Evolutionary conservation across 2,113 vertebrate genomes (phyloP).

Genomic region (Hiodon tergisus): DNA sequence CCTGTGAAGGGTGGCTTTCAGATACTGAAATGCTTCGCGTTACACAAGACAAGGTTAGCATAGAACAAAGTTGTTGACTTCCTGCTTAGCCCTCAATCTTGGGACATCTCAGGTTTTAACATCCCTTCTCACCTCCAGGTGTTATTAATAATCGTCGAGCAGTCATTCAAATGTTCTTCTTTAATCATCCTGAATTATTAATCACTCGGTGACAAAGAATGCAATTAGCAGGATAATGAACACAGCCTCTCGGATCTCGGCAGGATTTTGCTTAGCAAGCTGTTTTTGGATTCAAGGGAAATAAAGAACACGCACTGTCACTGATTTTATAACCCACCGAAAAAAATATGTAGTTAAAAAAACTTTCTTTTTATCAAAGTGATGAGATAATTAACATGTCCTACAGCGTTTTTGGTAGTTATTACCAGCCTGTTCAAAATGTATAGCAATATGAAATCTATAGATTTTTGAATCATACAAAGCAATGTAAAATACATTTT

Average conservation of each 20-base stretch:
- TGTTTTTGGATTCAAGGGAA: background rate
- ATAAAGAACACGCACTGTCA: background rate
- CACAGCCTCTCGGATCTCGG: background rate
- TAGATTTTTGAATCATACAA: background rate
- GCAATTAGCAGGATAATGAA: slow-evolving; percentile 15
- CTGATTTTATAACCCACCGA: no score
- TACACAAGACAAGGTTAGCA: no score
- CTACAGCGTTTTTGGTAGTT: background rate
- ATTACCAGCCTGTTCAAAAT: background rate
- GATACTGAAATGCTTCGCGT: no score
- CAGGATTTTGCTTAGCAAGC: background rate
- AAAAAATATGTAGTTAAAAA: no score
- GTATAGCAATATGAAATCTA: no score
- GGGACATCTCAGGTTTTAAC: no score
- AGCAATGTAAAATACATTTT: background rate
- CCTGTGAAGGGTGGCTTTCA: no score
- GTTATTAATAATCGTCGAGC: background rate
- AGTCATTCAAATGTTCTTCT: slow-evolving; percentile 4
- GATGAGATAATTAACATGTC: background rate
- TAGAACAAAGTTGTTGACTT: no score
- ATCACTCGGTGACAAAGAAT: slow-evolving; percentile 6
- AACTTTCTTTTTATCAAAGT: background rate
- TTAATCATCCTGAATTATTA: slow-evolving; percentile 16
- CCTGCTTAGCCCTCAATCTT: no score
- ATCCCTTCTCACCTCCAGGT: background rate